Evolutionary conservation across 2,888 invertebrate genomes (phyloP).

Genomic region (Dasypogon diadema): DNA sequence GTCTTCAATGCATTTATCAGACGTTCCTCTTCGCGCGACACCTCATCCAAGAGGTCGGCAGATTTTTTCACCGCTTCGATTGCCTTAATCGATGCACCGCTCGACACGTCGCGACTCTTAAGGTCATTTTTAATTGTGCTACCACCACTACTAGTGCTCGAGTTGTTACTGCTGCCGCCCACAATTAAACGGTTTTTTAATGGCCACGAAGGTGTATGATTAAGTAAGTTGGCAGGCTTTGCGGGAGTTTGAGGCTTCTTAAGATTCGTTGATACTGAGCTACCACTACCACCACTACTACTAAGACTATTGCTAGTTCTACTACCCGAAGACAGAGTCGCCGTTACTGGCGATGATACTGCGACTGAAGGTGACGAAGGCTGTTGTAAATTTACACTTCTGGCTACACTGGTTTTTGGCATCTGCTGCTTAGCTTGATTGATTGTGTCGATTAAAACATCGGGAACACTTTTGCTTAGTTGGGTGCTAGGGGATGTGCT

Average conservation of each 20-base stretch:
- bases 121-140: conserved; percentile 52
- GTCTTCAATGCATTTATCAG: conserved; percentile 83
- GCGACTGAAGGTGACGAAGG: background rate
- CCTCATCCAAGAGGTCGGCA: conserved; percentile 73
- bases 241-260: conserved; percentile 60
- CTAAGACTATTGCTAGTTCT: conserved; percentile 27
- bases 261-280: conserved; percentile 40
- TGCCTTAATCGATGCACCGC: conserved; percentile 26
- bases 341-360: conserved; percentile 49
- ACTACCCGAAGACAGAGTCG: conserved; percentile 7
- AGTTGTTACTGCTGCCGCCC: conserved; percentile 48
- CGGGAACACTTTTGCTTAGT: conserved; percentile 58
- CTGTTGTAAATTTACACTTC: conserved; percentile 4
- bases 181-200: conserved; percentile 69
- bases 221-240: conserved; percentile 60
- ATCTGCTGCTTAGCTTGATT: conserved; percentile 56
- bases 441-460: conserved; percentile 58
- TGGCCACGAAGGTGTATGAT: conserved; percentile 72
- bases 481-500: conserved; percentile 58
- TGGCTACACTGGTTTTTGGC: conserved; percentile 51
- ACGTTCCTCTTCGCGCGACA: conserved; percentile 84
- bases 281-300: conserved; percentile 46
- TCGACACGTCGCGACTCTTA: conserved; percentile 33
- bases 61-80: conserved; percentile 55
- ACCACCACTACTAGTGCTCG: conserved; percentile 8